Percentiles rank a stretch among this genome's conserved stretches.
These are phyloP conservation scores for Falco punctatus DNA, from an alignment of 2,113 vertebrate species.

Conservation along the genomic window DNA sequence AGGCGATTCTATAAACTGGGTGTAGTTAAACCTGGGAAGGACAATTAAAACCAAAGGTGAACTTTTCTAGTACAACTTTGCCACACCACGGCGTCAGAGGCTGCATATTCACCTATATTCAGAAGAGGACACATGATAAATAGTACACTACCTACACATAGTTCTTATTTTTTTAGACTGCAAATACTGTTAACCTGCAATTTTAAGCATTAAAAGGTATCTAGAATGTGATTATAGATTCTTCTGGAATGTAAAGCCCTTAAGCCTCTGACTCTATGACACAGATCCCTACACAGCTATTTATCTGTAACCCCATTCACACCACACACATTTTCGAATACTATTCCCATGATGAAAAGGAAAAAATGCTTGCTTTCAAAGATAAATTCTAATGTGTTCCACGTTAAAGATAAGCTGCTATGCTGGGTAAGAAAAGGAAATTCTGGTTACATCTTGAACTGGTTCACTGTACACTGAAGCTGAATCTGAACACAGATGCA, in stretches of 20 bases:
- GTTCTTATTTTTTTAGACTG: background rate
- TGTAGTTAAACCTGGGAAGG: background rate
- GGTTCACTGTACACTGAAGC: background rate
- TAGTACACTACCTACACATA: background rate
- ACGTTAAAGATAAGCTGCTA: background rate
- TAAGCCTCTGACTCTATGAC: background rate
- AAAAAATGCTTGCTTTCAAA: background rate
- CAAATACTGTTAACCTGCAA: background rate
- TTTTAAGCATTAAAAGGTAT: background rate
- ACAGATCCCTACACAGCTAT: background rate
- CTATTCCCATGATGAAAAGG: background rate
- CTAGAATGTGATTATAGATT: background rate
- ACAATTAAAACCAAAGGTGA: background rate
- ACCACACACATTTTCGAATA: background rate
- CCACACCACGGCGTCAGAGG: background rate
- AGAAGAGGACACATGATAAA: background rate
- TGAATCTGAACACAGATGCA: background rate
- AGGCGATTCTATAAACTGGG: background rate
- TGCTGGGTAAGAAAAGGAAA: background rate
- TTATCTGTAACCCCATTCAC: background rate
- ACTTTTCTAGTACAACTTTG: background rate
- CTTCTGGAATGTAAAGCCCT: background rate
- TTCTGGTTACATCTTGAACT: background rate
- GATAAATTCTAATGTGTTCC: background rate
- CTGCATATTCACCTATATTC: background rate